These are phyloP conservation scores for Iguana delicatissima DNA, from an alignment of 2,797 vertebrate genomes.

Conservation along the genomic window DNA sequence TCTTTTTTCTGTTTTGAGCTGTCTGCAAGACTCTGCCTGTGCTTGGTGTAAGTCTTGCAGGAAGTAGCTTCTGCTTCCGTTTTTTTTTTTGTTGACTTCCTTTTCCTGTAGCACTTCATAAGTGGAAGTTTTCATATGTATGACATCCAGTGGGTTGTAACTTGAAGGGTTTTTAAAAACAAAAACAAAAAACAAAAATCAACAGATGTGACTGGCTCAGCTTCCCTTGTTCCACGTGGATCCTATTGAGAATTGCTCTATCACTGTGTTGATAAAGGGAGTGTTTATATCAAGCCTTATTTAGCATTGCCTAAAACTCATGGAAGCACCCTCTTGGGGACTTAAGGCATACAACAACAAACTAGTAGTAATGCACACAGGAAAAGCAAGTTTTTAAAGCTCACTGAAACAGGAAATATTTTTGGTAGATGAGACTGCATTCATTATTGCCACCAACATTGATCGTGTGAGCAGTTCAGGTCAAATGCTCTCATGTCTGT, in stretches of 20 bases:
- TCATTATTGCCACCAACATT: background rate
- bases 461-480: background rate
- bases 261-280: background rate
- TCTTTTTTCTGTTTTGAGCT: background rate
- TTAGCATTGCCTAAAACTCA: conserved; percentile 3
- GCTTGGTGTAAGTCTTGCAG: conserved; percentile 4
- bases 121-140: conserved; percentile 47
- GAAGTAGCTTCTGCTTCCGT: conserved; percentile 36
- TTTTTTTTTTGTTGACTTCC: conserved; percentile 47
- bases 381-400: background rate
- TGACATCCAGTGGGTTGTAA: background rate
- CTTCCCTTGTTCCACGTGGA: background rate
- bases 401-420: background rate
- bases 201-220: conserved; percentile 41
- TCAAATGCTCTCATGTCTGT: background rate
- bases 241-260: background rate
- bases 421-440: background rate
- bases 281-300: background rate
- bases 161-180: background rate
- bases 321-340: background rate
- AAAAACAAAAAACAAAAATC: background rate
- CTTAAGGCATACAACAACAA: conserved; percentile 2
- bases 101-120: conserved; percentile 35
- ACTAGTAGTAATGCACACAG: background rate
- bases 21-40: background rate